Percentiles rank a stretch among this genome's conserved stretches.
These are phyloP conservation scores for Phragmatobia fuliginosa DNA, from an alignment of 2,888 invertebrate species.

Conservation along the genomic window DNA sequence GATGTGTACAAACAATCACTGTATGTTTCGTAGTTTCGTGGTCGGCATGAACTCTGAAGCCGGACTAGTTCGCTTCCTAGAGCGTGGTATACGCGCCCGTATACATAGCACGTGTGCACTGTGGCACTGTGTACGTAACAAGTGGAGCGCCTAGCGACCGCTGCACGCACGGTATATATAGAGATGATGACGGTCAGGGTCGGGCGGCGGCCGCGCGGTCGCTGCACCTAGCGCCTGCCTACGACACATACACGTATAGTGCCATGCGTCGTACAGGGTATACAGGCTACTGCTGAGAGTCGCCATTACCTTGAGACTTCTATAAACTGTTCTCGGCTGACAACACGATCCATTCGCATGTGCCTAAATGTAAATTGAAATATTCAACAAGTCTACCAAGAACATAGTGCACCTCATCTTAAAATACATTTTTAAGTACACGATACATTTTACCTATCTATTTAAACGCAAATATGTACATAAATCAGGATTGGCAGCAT, in stretches of 20 bases:
- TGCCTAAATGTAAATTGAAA: not conserved
- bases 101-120: slow-evolving; percentile 3
- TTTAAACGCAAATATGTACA: not conserved
- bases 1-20: not conserved
- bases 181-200: slow-evolving; percentile 70
- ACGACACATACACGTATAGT: slow-evolving; percentile 8
- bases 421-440: not conserved
- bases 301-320: not conserved
- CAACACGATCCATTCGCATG: not conserved
- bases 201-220: slow-evolving; percentile 64
- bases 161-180: slow-evolving; percentile 66
- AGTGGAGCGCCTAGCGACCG: slow-evolving; percentile 48
- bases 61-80: slow-evolving; percentile 12
- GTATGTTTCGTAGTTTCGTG: not conserved
- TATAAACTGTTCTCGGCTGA: not conserved
- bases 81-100: not conserved
- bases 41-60: slow-evolving; percentile 4
- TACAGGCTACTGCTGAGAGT: not conserved
- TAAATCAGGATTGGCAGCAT: not conserved
- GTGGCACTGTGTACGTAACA: slow-evolving; percentile 24
- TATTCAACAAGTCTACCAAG: not conserved
- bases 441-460: no score
- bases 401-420: not conserved
- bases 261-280: not conserved
- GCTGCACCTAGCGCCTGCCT: slow-evolving; percentile 53